phyloP scores from a whole-genome alignment of 2,797 vertebrate species.

The Thaleichthys pacificus region DNA sequence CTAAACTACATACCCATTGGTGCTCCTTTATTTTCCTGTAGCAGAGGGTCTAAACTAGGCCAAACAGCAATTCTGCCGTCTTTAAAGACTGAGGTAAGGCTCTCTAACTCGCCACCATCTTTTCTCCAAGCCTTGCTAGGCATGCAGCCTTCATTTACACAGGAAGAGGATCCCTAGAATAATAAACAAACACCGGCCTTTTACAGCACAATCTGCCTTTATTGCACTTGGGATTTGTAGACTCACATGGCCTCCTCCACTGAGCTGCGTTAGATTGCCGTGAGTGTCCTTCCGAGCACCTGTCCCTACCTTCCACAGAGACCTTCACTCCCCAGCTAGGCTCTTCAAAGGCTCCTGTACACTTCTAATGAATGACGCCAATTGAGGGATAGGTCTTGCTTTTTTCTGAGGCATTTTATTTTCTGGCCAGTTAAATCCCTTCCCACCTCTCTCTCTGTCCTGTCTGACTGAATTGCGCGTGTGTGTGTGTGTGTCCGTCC shows the following conservation, averaged over 20 bases:
- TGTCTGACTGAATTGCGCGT: not conserved
- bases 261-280: not conserved
- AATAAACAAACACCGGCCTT: not conserved
- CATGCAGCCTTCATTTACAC: not conserved
- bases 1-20: not conserved
- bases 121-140: not conserved
- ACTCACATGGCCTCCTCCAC: not conserved
- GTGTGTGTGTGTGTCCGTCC: slow-evolving; percentile 18
- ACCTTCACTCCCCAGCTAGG: not conserved
- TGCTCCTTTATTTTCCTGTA: not conserved
- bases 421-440: not conserved
- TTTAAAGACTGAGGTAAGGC: not conserved
- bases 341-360: not conserved
- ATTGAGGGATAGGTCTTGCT: not conserved
- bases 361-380: not conserved
- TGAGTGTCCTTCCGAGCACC: not conserved
- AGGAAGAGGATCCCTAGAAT: not conserved
- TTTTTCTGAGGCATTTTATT: not conserved
- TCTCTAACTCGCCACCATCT: not conserved
- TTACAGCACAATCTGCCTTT: not conserved
- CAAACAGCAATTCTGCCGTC: not conserved
- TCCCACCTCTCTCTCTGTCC: slow-evolving; percentile 13
- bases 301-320: not conserved
- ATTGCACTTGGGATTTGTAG: not conserved
- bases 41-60: slow-evolving; percentile 1